A percentile compares a stretch with the other conserved stretches of the same genome.
phyloP scores from a whole-genome alignment of 2,113 vertebrate genomes.

The Tetrax tetrax region DNA sequence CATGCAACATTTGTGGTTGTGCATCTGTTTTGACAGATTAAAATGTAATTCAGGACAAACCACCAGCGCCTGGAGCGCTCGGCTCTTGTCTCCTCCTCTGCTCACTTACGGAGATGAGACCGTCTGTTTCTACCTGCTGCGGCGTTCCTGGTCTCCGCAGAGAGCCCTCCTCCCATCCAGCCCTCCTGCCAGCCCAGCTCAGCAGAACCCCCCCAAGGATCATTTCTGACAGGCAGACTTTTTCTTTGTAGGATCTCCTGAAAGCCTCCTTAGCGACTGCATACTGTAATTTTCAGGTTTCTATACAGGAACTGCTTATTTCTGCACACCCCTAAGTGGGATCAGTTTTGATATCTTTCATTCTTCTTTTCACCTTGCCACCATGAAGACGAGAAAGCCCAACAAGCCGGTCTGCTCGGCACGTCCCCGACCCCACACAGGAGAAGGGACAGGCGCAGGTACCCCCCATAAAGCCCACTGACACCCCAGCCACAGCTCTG shows the following conservation, averaged over 20 bases:
- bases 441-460: background rate
- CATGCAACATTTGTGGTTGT: slow-evolving; percentile 8
- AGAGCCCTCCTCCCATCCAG: background rate
- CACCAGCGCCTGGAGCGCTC: background rate
- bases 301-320: background rate
- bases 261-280: background rate
- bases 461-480: background rate
- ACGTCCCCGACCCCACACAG: background rate
- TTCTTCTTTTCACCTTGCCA: background rate
- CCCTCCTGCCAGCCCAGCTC: background rate
- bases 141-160: accelerated
- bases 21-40: slow-evolving; percentile 65
- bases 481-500: background rate
- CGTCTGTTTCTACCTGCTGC: background rate
- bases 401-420: background rate
- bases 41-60: slow-evolving; percentile 52
- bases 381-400: background rate
- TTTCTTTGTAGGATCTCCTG: background rate
- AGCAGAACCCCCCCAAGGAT: background rate
- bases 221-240: background rate
- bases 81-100: background rate
- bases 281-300: background rate
- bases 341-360: accelerated
- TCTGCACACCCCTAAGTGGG: background rate
- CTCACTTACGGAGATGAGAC: background rate